Conservation (phyloP, 2,888 invertebrate species). For the Leucoptera coffeella region DNA sequence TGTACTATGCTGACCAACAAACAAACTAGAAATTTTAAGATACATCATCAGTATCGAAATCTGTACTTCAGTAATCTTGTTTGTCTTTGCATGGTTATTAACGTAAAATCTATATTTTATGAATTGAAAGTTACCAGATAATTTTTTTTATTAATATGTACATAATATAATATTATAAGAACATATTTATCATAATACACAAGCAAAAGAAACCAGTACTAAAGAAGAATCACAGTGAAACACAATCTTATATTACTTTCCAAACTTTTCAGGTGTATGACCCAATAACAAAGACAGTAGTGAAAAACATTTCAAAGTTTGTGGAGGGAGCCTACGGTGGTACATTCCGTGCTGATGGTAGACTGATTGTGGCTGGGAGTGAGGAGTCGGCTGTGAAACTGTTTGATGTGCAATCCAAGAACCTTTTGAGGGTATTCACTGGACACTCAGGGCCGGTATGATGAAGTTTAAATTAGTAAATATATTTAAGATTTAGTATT, state of each 20-base stretch:
- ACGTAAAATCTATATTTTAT: too few relatives aligned
- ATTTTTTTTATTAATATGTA: too few relatives aligned
- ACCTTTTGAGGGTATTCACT: constrained; percentile 76
- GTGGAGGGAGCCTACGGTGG: constrained; percentile 82
- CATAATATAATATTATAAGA: too few relatives aligned
- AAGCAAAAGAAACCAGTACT: neutral
- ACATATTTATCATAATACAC: too few relatives aligned
- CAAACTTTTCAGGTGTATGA: constrained; percentile 73
- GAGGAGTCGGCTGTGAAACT: constrained; percentile 82
- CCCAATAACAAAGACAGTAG: constrained; percentile 75
- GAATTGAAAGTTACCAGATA: too few relatives aligned
- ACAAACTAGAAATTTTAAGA: too few relatives aligned
- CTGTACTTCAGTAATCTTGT: too few relatives aligned
- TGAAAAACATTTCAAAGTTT: constrained; percentile 77
- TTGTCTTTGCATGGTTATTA: too few relatives aligned
- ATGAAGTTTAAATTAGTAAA: constrained; percentile 6
- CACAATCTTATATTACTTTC: constrained; percentile 1
- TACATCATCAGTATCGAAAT: too few relatives aligned
- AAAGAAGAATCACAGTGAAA: neutral
- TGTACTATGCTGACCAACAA: too few relatives aligned
- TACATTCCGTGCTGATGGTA: constrained; percentile 74
- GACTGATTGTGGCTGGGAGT: constrained; percentile 81
- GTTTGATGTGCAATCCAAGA: constrained; percentile 82
- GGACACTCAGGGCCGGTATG: constrained; percentile 71
- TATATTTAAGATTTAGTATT: too few relatives aligned